Conservation (phyloP, 1,140 invertebrate species). For the Meloidogyne floridensis region DNA sequence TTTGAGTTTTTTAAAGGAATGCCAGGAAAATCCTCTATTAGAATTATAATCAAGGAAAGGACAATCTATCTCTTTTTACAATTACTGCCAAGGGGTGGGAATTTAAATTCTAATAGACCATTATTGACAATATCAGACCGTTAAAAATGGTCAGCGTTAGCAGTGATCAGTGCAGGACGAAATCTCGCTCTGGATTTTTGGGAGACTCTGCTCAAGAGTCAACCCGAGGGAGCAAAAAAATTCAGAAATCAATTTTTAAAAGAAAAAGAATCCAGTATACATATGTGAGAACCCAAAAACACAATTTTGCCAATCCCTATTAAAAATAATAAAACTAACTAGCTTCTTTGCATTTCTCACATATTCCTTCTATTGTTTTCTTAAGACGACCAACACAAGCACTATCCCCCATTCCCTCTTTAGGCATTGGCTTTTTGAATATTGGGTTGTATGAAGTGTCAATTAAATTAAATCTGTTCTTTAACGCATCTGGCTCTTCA, state of each 20-base stretch:
- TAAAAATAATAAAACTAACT: slow-evolving; percentile 13
- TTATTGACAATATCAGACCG: no score
- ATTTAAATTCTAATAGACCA: no score
- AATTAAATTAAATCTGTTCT: slow-evolving; percentile 49
- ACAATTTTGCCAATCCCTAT: background rate
- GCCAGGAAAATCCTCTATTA: slow-evolving; percentile 11
- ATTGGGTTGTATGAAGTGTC: slow-evolving; percentile 54
- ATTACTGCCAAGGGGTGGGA: no score
- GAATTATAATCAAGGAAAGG: background rate
- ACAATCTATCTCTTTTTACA: background rate
- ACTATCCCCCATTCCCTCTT: slow-evolving; percentile 33
- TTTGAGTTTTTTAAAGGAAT: background rate
- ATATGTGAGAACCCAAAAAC: no score
- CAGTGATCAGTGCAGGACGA: no score
- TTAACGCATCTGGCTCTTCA: slow-evolving; percentile 38
- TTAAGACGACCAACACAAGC: background rate
- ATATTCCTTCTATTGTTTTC: background rate
- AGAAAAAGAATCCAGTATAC: no score
- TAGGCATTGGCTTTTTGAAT: slow-evolving; percentile 45
- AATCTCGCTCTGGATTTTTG: no score
- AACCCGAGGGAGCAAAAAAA: no score
- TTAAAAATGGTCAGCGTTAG: no score
- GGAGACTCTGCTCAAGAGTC: no score
- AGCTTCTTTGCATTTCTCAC: background rate
- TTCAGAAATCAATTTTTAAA: no score